Evolutionary conservation across 2,797 vertebrate species (phyloP), one percentile per base, ranked within the genome.

Genomic region (Carduelis carduelis): DNA sequence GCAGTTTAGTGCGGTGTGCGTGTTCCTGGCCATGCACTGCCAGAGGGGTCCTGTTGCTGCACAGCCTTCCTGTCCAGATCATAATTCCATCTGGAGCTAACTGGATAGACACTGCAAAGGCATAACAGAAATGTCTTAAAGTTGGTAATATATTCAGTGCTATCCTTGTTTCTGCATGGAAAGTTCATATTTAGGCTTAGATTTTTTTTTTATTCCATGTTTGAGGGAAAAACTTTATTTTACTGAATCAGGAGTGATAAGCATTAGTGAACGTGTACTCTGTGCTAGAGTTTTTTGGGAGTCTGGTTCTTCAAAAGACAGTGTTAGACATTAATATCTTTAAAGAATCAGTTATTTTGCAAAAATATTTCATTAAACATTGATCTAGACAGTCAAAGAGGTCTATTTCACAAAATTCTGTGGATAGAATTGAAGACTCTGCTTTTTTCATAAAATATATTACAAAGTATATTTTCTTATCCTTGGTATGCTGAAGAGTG

Each of bases 1-100:
- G 23, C 0, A 0, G 34, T 47, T 83, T 41, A 44, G 71, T 3
- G 23, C 24, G 27, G 32, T 2, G 6, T 65, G 24, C 2, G 0
- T 39, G 21, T 91, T 91, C 43, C 44, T 70, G 56, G 60, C 65
- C 39, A 11, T 17, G 65, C 34, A 16, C 46, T 68, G 76, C 34
- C 84, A 53, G 50, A 65, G 55, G 21, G 39, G 5, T 26, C 30
- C 49, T 74, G 39, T 23, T 82, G 53, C 59, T 76, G 22, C 43
- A 2, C 72, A 59, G 43, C 32, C 27, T 68, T 39, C 56, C 60
- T n/a, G 32, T 34, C 39, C 44, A n/a, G 22, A 12, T 60, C 6
- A 3, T 52, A 50, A 35, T 44, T 84, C 17, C 47, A 11, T 37
- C 52, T 89, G 46, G 37, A 87, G 26, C 12, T 41, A 16, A 52